These are phyloP conservation scores for Ennomos erosarius DNA, from an alignment of 2,888 invertebrate species.

Conservation along the genomic window DNA sequence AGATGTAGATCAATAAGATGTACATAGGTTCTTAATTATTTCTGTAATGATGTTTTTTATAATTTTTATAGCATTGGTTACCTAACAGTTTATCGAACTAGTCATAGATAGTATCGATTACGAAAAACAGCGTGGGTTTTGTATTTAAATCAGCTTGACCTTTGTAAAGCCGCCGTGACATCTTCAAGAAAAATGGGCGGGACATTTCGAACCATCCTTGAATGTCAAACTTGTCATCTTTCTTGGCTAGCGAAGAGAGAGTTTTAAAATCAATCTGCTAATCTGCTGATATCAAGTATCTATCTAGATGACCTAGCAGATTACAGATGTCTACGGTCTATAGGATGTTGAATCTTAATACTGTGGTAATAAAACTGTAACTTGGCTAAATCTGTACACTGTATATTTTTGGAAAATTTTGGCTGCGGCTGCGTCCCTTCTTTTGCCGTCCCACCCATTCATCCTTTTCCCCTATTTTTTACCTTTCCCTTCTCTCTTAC, in stretches of 20 bases:
- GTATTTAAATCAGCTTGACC: constrained; percentile 49
- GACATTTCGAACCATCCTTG: constrained; percentile 38
- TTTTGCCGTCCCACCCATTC: too few species aligned
- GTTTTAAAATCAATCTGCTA: constrained; percentile 8
- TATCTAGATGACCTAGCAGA: constrained; percentile 1
- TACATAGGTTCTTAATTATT: neutral
- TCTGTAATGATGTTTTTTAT: neutral
- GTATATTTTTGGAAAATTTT: too few species aligned
- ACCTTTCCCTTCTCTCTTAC: too few species aligned
- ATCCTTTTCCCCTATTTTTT: too few species aligned
- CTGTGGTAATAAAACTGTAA: too few species aligned
- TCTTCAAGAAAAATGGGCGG: constrained; percentile 38
- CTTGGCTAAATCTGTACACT: too few species aligned
- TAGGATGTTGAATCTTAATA: constrained; percentile 2
- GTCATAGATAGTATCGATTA: constrained; percentile 23
- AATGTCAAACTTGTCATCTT: constrained; percentile 36
- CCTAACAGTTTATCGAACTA: constrained; percentile 31
- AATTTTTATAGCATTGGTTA: constrained; percentile 23
- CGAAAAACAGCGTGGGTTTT: constrained; percentile 38
- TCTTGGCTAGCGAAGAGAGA: constrained; percentile 16
- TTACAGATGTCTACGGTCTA: neutral
- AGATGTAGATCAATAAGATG: too few species aligned
- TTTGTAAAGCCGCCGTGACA: constrained; percentile 37
- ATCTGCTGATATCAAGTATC: constrained; percentile 8
- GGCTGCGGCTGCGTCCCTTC: too few species aligned